Conservation (phyloP, 2,888 invertebrate species). For the Cheilosia pagana region DNA sequence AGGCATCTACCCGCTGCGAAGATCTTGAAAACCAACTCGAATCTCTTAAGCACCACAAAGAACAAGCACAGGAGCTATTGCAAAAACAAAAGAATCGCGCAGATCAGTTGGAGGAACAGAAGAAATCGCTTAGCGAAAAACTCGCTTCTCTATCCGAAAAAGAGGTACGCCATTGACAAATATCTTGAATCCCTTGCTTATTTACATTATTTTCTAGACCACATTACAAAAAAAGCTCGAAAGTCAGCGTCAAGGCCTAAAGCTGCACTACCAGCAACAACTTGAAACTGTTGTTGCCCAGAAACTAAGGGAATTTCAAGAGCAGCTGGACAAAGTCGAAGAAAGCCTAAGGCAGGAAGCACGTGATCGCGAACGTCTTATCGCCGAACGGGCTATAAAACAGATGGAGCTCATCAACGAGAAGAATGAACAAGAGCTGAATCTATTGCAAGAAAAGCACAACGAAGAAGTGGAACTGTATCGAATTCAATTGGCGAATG, state of each 20-base stretch:
- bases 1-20: slow-evolving; percentile 84
- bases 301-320: slow-evolving; percentile 91
- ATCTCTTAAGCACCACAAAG: slow-evolving; percentile 84
- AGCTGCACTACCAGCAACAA: slow-evolving; percentile 91
- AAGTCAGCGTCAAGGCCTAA: slow-evolving; percentile 87
- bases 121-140: slow-evolving; percentile 84
- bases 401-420: slow-evolving; percentile 89
- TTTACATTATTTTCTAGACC: slow-evolving; percentile 81
- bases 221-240: slow-evolving; percentile 85
- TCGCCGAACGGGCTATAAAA: slow-evolving; percentile 88
- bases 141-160: slow-evolving; percentile 84
- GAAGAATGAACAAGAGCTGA: slow-evolving; percentile 90
- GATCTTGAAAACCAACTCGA: slow-evolving; percentile 87
- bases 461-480: slow-evolving; percentile 90
- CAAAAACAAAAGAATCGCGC: slow-evolving; percentile 84
- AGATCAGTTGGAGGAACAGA: slow-evolving; percentile 85
- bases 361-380: slow-evolving; percentile 86
- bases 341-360: slow-evolving; percentile 87
- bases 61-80: slow-evolving; percentile 84
- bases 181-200: slow-evolving; percentile 7
- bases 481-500: slow-evolving; percentile 88
- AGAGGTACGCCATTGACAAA: slow-evolving; percentile 84
- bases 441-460: slow-evolving; percentile 90
- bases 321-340: slow-evolving; percentile 89
- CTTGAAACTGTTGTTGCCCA: slow-evolving; percentile 90